These are phyloP conservation scores for Steinernema scapterisci DNA, from an alignment of 2,888 invertebrate species.

Conservation along the genomic window DNA sequence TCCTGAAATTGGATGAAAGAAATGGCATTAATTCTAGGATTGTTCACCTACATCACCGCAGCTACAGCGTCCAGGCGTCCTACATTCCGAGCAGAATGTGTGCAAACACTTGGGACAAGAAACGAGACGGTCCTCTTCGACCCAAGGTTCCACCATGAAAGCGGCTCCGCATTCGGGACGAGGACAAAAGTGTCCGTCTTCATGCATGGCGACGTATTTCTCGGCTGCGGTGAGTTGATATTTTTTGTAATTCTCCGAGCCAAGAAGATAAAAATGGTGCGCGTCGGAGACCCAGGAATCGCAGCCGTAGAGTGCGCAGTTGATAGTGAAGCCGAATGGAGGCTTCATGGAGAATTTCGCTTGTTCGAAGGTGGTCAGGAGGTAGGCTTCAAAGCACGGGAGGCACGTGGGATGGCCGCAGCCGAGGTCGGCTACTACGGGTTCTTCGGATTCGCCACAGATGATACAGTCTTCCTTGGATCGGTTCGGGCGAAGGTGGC, in stretches of 20 bases:
- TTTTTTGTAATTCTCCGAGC: conserved; percentile 48
- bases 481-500: conserved; percentile 50
- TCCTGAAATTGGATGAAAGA: conserved; percentile 2
- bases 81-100: conserved; percentile 33
- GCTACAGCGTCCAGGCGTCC: conserved; percentile 23
- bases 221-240: conserved; percentile 56
- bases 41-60: conserved; percentile 34
- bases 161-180: conserved; percentile 50
- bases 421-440: conserved; percentile 44
- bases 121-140: conserved; percentile 43
- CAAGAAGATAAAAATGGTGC: conserved; percentile 57
- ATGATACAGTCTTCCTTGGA: conserved; percentile 49
- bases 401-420: conserved; percentile 52
- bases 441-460: conserved; percentile 45
- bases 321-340: conserved; percentile 51
- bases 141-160: conserved; percentile 53
- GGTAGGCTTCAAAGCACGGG: conserved; percentile 49
- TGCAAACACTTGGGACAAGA: conserved; percentile 53
- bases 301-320: conserved; percentile 49
- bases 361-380: conserved; percentile 40
- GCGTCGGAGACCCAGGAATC: conserved; percentile 48
- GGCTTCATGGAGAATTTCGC: conserved; percentile 46
- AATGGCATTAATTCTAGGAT: neutral
- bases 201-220: conserved; percentile 46
- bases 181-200: conserved; percentile 53